Evolutionary conservation across 2,797 vertebrate species (phyloP).

Genomic region (Takifugu ocellatus): DNA sequence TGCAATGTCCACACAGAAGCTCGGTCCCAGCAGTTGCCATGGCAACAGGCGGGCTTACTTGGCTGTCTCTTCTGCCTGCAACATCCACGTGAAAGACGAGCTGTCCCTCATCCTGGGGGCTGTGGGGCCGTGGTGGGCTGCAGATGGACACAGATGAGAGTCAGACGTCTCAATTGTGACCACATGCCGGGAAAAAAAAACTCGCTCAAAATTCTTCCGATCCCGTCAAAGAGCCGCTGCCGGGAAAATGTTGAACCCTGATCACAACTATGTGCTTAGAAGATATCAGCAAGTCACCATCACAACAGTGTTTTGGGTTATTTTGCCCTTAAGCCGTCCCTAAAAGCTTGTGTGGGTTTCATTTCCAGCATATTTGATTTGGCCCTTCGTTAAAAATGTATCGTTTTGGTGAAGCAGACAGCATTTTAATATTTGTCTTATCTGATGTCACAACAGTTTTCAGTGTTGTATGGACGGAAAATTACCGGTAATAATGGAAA

Average conservation of each 20-base stretch:
- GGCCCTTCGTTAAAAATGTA: background rate
- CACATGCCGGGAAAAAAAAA: background rate
- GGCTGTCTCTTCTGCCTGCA: slow-evolving; percentile 82
- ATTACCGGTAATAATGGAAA: too few species aligned
- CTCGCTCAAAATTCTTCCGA: background rate
- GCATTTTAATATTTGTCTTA: too few species aligned
- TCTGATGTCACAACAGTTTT: too few species aligned
- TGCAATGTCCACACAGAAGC: slow-evolving; percentile 9
- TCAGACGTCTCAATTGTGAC: background rate
- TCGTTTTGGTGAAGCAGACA: too few species aligned
- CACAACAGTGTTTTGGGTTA: slow-evolving; percentile 1
- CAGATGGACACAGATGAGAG: slow-evolving; percentile 13
- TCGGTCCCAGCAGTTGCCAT: slow-evolving; percentile 25
- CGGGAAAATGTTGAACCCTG: too few species aligned
- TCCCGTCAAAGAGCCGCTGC: background rate
- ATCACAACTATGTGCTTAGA: background rate
- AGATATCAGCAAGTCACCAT: slow-evolving; percentile 3
- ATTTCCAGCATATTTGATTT: background rate
- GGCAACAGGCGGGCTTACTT: slow-evolving; percentile 63
- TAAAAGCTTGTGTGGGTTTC: background rate
- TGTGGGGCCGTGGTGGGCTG: slow-evolving; percentile 81
- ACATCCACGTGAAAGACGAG: slow-evolving; percentile 95
- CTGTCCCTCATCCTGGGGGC: slow-evolving; percentile 93
- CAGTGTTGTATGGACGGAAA: too few species aligned
- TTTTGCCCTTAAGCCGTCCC: background rate